These are phyloP conservation scores for Gyps fulvus DNA, from an alignment of 2,113 vertebrate genomes.

Conservation along the genomic window DNA sequence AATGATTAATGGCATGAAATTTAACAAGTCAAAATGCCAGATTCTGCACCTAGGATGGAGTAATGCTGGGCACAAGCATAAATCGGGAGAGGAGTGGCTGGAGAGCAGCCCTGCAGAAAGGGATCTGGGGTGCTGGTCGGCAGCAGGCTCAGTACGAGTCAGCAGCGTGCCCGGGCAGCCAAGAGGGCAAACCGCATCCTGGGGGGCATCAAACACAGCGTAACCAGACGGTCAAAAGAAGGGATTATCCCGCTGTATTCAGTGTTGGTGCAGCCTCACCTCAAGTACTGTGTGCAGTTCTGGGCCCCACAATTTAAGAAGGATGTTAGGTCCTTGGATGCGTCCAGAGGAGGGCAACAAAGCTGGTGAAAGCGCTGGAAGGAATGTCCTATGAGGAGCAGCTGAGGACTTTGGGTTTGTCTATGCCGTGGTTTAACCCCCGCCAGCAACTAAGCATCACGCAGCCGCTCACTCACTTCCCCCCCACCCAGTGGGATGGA, in stretches of 20 bases:
- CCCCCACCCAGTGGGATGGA: too few species aligned
- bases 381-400: not conserved
- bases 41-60: not conserved
- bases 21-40: not conserved
- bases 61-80: not conserved
- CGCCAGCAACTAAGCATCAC: too few species aligned
- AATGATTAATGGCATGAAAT: not conserved
- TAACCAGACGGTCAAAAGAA: not conserved
- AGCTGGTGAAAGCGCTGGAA: not conserved
- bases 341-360: not conserved
- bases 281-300: not conserved
- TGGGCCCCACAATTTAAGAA: not conserved
- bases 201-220: not conserved
- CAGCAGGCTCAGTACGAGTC: not conserved
- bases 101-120: not conserved
- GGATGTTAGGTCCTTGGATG: not conserved
- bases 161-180: not conserved
- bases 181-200: not conserved
- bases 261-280: not conserved
- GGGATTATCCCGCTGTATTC: not conserved
- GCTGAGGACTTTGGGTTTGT: not conserved
- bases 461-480: too few species aligned
- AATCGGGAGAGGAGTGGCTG: not conserved
- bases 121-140: not conserved
- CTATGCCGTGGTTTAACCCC: too few species aligned